phyloP scores from a whole-genome alignment of 2,888 invertebrate genomes.

The Hypsopygia costalis region DNA sequence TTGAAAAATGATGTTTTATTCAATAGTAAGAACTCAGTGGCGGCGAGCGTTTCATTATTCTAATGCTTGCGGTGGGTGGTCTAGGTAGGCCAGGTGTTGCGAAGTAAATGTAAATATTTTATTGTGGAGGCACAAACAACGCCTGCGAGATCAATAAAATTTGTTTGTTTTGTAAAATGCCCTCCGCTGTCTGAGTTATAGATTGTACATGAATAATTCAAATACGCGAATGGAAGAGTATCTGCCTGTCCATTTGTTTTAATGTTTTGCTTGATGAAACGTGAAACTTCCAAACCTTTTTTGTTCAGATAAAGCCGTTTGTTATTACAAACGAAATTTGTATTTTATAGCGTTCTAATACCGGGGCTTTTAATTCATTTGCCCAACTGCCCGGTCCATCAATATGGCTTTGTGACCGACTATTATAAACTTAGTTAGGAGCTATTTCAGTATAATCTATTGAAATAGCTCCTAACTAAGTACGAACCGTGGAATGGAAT shows the following conservation, averaged over 20 bases:
- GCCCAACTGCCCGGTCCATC: not conserved
- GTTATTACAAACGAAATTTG: slow-evolving; percentile 2
- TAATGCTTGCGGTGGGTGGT: slow-evolving; percentile 60
- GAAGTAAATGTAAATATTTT: slow-evolving; percentile 79
- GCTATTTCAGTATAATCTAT: no score
- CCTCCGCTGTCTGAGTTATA: slow-evolving; percentile 72
- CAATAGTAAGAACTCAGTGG: slow-evolving; percentile 48
- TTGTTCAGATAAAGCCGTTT: slow-evolving; percentile 7
- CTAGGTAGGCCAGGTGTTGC: slow-evolving; percentile 67
- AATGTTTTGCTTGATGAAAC: slow-evolving; percentile 66
- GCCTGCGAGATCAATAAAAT: slow-evolving; percentile 80
- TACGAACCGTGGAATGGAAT: no score
- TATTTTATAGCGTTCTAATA: not conserved
- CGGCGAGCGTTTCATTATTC: slow-evolving; percentile 68
- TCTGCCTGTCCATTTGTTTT: slow-evolving; percentile 65
- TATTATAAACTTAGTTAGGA: no score
- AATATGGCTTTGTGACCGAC: not conserved
- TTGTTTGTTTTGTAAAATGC: slow-evolving; percentile 79
- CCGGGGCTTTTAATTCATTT: not conserved
- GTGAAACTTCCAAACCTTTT: slow-evolving; percentile 40
- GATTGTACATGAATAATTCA: slow-evolving; percentile 79
- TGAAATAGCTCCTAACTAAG: no score
- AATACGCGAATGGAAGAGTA: slow-evolving; percentile 57
- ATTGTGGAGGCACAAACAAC: slow-evolving; percentile 73
- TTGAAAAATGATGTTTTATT: slow-evolving; percentile 50